These are phyloP conservation scores for Heterotilapia buettikoferi DNA, from an alignment of 2,113 vertebrate species.

Conservation along the genomic window DNA sequence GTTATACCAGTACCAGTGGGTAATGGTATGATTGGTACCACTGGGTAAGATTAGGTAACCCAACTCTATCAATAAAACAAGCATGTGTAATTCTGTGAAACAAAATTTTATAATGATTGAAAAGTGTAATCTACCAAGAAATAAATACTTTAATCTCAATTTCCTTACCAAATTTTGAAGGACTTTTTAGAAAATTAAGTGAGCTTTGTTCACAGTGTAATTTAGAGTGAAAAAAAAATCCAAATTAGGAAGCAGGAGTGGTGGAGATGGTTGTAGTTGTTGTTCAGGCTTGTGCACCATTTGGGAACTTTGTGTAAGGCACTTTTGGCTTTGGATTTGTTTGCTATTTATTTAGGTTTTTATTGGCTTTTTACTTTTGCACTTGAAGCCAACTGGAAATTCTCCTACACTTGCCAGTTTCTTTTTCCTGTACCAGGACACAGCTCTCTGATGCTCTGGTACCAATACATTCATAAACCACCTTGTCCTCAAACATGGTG, in stretches of 20 bases:
- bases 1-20: too few species aligned
- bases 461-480: background rate
- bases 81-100: background rate
- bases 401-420: background rate
- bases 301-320: background rate
- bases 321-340: background rate
- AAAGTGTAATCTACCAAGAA: background rate
- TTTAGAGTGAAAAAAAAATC: background rate
- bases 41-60: background rate
- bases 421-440: background rate
- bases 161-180: background rate
- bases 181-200: background rate
- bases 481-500: background rate
- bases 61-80: too few species aligned
- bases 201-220: too few species aligned
- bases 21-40: too few species aligned
- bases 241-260: background rate
- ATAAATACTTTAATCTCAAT: background rate
- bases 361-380: background rate
- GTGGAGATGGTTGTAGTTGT: background rate
- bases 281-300: background rate
- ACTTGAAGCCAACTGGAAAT: background rate
- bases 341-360: background rate
- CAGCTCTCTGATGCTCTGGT: background rate
- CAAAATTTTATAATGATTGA: background rate